Evolutionary conservation across 2,888 invertebrate species (phyloP).

Genomic region (Escarpia spicata): DNA sequence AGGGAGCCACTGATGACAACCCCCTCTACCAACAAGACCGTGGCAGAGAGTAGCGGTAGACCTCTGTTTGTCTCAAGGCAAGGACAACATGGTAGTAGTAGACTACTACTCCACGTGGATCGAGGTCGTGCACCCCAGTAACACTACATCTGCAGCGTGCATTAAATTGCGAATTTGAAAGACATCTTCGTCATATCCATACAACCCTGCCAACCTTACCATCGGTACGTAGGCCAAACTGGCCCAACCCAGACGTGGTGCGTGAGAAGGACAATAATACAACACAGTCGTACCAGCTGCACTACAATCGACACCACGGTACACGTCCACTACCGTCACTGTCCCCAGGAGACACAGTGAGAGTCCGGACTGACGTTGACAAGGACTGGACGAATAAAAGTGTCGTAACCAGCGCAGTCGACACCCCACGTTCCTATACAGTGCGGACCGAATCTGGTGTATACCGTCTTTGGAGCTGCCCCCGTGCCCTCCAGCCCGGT

Average conservation of each 20-base stretch:
- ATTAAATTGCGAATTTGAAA: too few species aligned
- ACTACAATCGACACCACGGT: background rate
- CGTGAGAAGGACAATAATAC: background rate
- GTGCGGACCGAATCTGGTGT: background rate
- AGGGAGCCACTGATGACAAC: too few species aligned
- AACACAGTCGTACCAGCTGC: background rate
- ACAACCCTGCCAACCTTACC: background rate
- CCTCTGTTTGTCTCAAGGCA: background rate
- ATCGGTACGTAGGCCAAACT: background rate
- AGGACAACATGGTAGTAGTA: too few species aligned
- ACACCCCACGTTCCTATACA: background rate
- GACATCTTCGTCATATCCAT: background rate
- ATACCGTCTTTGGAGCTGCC: background rate
- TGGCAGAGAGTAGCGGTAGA: background rate
- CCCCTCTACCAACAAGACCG: too few species aligned
- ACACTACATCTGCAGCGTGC: too few species aligned
- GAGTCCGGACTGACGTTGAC: background rate
- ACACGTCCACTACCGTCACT: background rate
- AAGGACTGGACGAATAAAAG: too few species aligned
- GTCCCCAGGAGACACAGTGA: background rate
- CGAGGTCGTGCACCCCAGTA: too few species aligned
- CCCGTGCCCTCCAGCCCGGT: too few species aligned
- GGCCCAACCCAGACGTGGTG: background rate
- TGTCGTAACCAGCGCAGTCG: background rate
- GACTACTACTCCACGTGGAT: too few species aligned